phyloP scores from a whole-genome alignment of 2,888 invertebrate species.

The Volucella zonaria region DNA sequence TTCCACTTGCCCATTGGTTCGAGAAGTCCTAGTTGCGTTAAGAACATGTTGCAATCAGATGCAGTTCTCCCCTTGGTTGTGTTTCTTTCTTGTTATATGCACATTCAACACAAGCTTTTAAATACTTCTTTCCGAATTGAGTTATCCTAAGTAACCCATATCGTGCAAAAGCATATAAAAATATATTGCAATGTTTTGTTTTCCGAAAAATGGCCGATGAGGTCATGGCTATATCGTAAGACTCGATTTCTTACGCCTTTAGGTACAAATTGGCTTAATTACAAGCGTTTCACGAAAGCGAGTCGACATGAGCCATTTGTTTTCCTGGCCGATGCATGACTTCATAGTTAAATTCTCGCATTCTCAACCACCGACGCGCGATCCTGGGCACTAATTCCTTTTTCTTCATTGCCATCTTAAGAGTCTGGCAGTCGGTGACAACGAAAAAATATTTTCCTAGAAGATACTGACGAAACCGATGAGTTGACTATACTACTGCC shows the following conservation, averaged over 20 bases:
- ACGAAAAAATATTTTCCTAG: slow-evolving; percentile 47
- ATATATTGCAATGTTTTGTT: too few species aligned
- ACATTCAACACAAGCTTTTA: too few species aligned
- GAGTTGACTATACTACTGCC: slow-evolving; percentile 39
- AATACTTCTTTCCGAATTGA: too few species aligned
- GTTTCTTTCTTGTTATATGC: too few species aligned
- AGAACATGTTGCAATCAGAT: background rate
- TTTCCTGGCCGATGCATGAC: slow-evolving; percentile 25
- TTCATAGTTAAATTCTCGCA: slow-evolving; percentile 3
- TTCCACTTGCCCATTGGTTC: slow-evolving; percentile 23
- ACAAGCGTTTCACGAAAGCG: background rate
- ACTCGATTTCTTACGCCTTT: too few species aligned
- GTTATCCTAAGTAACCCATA: too few species aligned
- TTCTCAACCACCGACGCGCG: slow-evolving; percentile 9
- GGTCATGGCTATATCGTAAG: too few species aligned
- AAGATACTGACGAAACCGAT: slow-evolving; percentile 32
- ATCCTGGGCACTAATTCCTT: background rate
- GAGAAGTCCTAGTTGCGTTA: slow-evolving; percentile 20
- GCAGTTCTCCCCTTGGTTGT: too few species aligned
- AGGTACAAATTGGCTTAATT: too few species aligned
- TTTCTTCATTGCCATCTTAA: slow-evolving; percentile 25
- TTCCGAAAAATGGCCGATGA: too few species aligned
- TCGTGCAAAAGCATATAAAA: too few species aligned
- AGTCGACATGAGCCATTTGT: slow-evolving; percentile 23
- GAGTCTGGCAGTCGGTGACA: background rate